Base-by-base conservation (phyloP, 1,140 invertebrate genomes). In the Bombus ignitus region DNA sequence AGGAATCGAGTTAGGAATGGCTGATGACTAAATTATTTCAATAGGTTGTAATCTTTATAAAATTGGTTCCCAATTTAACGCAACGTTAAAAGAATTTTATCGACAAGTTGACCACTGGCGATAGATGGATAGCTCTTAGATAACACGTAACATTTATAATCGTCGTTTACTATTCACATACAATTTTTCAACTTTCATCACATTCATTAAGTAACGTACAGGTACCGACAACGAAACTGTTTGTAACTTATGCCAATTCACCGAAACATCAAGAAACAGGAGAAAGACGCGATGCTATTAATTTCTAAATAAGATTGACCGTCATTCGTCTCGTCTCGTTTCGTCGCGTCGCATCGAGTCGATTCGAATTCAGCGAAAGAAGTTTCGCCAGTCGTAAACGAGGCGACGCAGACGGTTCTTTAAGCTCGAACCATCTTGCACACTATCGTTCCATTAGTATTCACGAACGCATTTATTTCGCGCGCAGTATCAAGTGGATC, bases 391-490 rank as follows among this genome's bases (percentile, higher is more conserved):
- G 53, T 53, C 85, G 80, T 39, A 18, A 81, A 72, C 74, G 72
- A 53, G 18, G 47, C 47, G 47, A 62, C 65, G 81, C n/a, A 79
- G 65, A 87, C 81, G 74, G 39, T 72, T 42, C 86, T 82, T 89
- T 75, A 87, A 71, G 70, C 65, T 66, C n/a, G 72, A 22, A 12
- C n/a, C 74, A 75, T 47, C 66, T 89, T 80, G 47, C 65, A 39
- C 70, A 53, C 72, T 62, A 65, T 70, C 85, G 74, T 62, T 62
- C 76, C 89, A 89, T 89, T 89, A 89, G 81, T 75, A 89, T 89
- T 89, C 88, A 87, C 81, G 81, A 85, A 89, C 79, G 78, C 85
- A 47, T 91, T 87, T 82, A 68, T 90, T 92, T 88, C 86, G 73
- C 81, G 79, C 81, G 81, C 79, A 76, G 42, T 82, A 91, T 87